These are phyloP conservation scores for Reticulitermes speratus DNA, from an alignment of 1,140 invertebrate genomes.

Conservation along the genomic window DNA sequence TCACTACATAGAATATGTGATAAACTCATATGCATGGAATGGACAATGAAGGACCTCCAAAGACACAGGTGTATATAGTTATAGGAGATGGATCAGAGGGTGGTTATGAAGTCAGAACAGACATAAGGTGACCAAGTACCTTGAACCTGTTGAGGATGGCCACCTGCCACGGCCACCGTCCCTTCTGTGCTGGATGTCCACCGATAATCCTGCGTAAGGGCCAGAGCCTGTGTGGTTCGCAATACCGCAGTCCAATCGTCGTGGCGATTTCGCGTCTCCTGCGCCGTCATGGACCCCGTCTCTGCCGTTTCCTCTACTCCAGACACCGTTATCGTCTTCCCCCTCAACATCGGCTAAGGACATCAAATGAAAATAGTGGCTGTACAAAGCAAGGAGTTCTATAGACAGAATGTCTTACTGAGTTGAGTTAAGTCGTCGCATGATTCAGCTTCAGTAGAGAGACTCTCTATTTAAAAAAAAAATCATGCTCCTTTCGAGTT, in stretches of 20 bases:
- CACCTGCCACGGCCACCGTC: constrained; percentile 93
- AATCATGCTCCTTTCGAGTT: too few relatives aligned
- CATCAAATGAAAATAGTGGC: neutral
- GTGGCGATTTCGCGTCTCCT: neutral
- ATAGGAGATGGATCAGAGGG: too few relatives aligned
- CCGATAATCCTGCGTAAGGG: constrained; percentile 71
- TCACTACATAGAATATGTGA: too few relatives aligned
- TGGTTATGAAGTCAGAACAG: too few relatives aligned
- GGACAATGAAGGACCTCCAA: too few relatives aligned
- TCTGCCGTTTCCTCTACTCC: neutral
- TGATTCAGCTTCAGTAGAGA: neutral
- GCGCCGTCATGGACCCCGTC: neutral
- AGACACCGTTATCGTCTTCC: neutral
- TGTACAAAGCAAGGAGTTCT: neutral
- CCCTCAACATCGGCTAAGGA: neutral
- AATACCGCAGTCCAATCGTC: neutral
- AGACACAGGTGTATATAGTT: too few relatives aligned
- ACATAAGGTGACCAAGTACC: constrained; percentile 49
- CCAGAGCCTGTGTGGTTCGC: neutral
- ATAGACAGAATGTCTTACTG: neutral
- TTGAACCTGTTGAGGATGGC: constrained; percentile 80
- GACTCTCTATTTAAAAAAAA: too few relatives aligned
- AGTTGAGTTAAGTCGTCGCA: neutral
- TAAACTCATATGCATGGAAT: too few relatives aligned
- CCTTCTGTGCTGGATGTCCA: constrained; percentile 69